Percentiles rank a stretch among this genome's conserved stretches.
Evolutionary conservation across 2,888 invertebrate genomes (phyloP).

Genomic region (Oscheius sp.): DNA sequence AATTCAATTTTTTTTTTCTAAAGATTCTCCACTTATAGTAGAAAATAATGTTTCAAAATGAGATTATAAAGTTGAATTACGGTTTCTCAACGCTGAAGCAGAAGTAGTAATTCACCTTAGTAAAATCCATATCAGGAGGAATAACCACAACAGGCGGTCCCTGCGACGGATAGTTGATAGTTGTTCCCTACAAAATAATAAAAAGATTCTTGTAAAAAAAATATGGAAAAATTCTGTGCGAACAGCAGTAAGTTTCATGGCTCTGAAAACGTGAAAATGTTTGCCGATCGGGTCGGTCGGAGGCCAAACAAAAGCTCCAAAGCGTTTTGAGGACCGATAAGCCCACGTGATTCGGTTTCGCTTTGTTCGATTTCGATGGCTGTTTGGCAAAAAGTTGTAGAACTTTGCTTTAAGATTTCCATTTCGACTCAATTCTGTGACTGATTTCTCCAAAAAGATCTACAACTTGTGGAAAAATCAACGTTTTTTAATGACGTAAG

Average conservation of each 20-base stretch:
- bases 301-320: neutral
- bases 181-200: neutral
- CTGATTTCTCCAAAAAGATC: no score
- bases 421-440: no score
- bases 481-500: no score
- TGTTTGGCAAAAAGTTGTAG: neutral
- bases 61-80: no score
- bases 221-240: neutral
- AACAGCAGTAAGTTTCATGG: neutral
- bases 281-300: neutral
- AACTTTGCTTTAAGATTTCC: neutral
- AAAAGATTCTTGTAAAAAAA: neutral
- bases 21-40: no score
- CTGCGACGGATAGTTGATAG: neutral
- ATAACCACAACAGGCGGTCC: constrained; percentile 14
- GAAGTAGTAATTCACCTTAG: constrained; percentile 8
- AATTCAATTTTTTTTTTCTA: no score
- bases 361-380: neutral
- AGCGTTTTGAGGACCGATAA: neutral
- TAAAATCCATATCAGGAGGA: constrained; percentile 16
- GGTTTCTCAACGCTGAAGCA: no score
- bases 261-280: neutral
- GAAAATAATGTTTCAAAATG: no score
- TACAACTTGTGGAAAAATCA: no score
- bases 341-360: neutral